Evolutionary conservation across 2,888 invertebrate genomes (phyloP).

Genomic region (Halocaridina rubra): DNA sequence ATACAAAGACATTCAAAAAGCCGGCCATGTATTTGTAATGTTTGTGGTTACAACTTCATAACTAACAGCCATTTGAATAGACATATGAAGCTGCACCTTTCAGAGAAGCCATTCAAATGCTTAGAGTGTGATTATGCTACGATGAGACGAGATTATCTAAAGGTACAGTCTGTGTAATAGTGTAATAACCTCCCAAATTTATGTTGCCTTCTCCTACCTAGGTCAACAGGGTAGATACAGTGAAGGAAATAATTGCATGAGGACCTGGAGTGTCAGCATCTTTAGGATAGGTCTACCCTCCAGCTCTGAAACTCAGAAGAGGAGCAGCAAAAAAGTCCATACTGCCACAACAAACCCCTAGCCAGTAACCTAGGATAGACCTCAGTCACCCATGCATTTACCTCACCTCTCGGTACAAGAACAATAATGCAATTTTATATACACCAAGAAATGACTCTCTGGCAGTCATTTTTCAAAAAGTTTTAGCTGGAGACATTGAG

Average conservation of each 20-base stretch:
- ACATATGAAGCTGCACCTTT: conserved; percentile 76
- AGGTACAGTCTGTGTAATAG: conserved; percentile 67
- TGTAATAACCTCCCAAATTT: not conserved
- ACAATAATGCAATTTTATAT: too few species aligned
- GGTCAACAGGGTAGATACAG: not conserved
- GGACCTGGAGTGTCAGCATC: not conserved
- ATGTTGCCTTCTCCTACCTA: not conserved
- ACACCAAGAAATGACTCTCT: too few species aligned
- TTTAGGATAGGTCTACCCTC: not conserved
- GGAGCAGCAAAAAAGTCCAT: too few species aligned
- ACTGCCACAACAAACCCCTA: too few species aligned
- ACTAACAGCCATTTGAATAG: conserved; percentile 77
- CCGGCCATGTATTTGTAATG: conserved; percentile 72
- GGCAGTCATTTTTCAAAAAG: too few species aligned
- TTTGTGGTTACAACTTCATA: conserved; percentile 76
- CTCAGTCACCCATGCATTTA: too few species aligned
- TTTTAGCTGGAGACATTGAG: too few species aligned
- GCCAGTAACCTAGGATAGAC: too few species aligned
- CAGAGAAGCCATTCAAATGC: conserved; percentile 76
- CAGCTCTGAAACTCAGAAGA: too few species aligned
- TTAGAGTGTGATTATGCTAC: conserved; percentile 76
- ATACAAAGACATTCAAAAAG: conserved; percentile 75
- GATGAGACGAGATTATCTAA: conserved; percentile 76
- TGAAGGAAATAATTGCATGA: not conserved
- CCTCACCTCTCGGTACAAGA: too few species aligned